Evolutionary conservation across 1,140 invertebrate genomes (phyloP).

Genomic region (Ceratosolen fusciceps): DNA sequence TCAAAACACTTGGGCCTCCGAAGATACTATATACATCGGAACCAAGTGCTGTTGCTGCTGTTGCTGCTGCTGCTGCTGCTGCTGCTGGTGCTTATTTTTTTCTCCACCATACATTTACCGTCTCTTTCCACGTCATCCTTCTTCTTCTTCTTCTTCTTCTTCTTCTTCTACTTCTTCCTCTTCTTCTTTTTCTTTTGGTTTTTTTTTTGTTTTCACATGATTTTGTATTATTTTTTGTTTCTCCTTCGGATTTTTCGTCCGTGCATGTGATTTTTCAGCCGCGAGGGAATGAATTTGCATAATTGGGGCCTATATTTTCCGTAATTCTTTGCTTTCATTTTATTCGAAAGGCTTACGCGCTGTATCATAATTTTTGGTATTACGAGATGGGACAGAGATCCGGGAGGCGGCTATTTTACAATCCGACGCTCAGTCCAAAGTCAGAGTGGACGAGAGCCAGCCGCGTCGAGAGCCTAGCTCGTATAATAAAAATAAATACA

Average conservation of each 20-base stretch:
- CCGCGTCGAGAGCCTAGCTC: no score
- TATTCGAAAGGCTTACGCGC: background rate
- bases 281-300: conserved; percentile 42
- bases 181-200: no score
- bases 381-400: background rate
- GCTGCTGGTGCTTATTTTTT: no score
- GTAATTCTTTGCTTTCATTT: conserved; percentile 15
- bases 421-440: conserved; percentile 13
- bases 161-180: no score
- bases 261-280: conserved; percentile 14
- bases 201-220: conserved; percentile 10
- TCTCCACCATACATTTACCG: no score
- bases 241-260: background rate
- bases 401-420: background rate
- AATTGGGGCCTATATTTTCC: conserved; percentile 16
- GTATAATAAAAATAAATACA: background rate
- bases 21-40: conserved; percentile 2
- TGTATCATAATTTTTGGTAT: conserved; percentile 43
- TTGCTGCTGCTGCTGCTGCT: no score
- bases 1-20: conserved; percentile 32
- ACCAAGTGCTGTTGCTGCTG: conserved; percentile 3
- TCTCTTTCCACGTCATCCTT: no score
- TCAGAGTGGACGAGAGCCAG: conserved; percentile 4
- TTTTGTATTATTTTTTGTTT: background rate
- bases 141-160: no score